phyloP scores from a whole-genome alignment of 1,140 invertebrate genomes.

The Drosophila albomicans region DNA sequence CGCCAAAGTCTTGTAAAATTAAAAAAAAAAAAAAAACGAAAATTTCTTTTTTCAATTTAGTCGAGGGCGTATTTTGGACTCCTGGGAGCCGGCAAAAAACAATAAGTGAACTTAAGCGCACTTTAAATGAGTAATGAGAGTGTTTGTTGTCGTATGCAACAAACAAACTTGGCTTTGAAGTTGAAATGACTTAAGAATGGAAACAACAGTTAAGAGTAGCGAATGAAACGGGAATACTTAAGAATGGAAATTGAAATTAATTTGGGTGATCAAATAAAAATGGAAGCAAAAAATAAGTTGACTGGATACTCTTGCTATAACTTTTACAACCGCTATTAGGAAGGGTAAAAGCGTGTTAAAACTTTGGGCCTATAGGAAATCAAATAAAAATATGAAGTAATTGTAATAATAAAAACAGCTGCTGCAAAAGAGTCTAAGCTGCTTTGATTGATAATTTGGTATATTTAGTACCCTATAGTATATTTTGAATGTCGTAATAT shows the following conservation, averaged over 20 bases:
- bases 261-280: neutral
- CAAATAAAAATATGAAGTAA: too few species aligned
- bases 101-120: constrained; percentile 41
- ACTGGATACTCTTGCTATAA: too few species aligned
- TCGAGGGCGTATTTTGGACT: constrained; percentile 26
- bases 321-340: too few species aligned
- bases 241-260: neutral
- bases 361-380: too few species aligned
- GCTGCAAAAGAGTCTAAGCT: too few species aligned
- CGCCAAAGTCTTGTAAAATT: constrained; percentile 30
- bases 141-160: constrained; percentile 8
- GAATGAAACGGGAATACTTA: neutral
- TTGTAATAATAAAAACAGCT: too few species aligned
- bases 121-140: constrained; percentile 47
- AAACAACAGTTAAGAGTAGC: constrained; percentile 7
- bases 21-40: constrained; percentile 11
- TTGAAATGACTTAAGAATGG: constrained; percentile 4
- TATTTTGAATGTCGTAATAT: too few species aligned
- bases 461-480: too few species aligned
- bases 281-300: neutral
- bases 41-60: constrained; percentile 47
- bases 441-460: too few species aligned
- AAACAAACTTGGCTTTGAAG: constrained; percentile 13
- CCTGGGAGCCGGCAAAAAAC: constrained; percentile 23
- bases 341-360: too few species aligned